Evolutionary conservation across 2,797 vertebrate genomes (phyloP), one percentile per base, ranked within the genome.

Genomic region (Sparidentex hasta): DNA sequence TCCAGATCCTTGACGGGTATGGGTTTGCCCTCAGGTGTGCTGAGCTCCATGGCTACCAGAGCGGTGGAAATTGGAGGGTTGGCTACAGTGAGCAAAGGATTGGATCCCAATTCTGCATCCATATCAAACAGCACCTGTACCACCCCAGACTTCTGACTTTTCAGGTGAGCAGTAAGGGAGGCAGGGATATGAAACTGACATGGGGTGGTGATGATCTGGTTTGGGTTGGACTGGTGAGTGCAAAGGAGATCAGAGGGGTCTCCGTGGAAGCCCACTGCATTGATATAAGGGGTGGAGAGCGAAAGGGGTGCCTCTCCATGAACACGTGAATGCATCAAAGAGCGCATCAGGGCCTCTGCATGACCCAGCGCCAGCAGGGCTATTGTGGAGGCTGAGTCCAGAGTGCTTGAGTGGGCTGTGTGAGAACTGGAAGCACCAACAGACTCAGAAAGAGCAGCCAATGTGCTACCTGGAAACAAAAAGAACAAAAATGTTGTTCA

Each of bases 41-140:
- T 86, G 72, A 96, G 90, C 87, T 96, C 95, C 93, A 97, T 95
- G 67, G 93, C 93, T 9, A 93, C 94, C 54, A 96, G 76, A 12
- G 33, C 33, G 18, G 95, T 96, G 11, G 95, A 95, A 69, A 96
- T 95, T 0, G 94, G 90, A 50, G 90, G 93, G 66, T 91, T 25
- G 5, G 91, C 91, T 2, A 50, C 71, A 7, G 74, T 76, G 33
- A 91, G 55, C 50, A 94, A 67, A 3, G 88, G 65, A 57, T 73
- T 87, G 69, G 73, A 70, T 63, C 76, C 80, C 4, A 75, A 74
- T 3, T 73, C 82, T 51, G 67, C 67, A 9, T 94, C 91, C 21
- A 95, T 47, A 57, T 85, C 77, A n/a, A 95, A 83, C 38, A 95
- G 44, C 1, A 96, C 81, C 89, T 96, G 96, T 65, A 96, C 86